These are phyloP conservation scores for Semicossyphus pulcher DNA, from an alignment of 2,113 vertebrate species.

Conservation along the genomic window DNA sequence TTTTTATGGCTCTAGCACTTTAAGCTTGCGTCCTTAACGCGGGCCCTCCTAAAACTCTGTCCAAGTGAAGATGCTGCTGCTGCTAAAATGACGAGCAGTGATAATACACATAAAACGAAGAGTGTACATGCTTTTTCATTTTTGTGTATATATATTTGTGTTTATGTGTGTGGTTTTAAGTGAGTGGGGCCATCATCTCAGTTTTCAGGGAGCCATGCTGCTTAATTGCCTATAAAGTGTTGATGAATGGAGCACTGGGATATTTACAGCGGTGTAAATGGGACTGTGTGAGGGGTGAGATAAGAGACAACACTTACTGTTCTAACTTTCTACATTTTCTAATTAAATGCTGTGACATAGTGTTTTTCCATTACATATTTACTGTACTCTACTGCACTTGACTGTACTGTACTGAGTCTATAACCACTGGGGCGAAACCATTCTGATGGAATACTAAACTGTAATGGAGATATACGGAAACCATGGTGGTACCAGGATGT, in stretches of 20 bases:
- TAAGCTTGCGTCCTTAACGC: constrained; percentile 16
- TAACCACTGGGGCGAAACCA: neutral
- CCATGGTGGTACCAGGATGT: too few relatives aligned
- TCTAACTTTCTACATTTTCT: constrained; percentile 27
- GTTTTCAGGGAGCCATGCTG: constrained; percentile 60
- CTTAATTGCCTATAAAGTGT: constrained; percentile 77
- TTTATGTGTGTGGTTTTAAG: constrained; percentile 10
- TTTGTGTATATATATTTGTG: constrained; percentile 6
- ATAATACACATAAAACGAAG: neutral
- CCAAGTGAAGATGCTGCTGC: constrained; percentile 33
- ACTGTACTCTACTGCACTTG: neutral
- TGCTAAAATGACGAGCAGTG: constrained; percentile 29
- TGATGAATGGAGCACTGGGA: constrained; percentile 67
- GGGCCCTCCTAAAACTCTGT: constrained; percentile 20
- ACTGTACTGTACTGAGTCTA: neutral
- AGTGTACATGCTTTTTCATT: neutral
- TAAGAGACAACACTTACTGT: constrained; percentile 12
- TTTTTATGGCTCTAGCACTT: constrained; percentile 45
- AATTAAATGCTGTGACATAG: constrained; percentile 15
- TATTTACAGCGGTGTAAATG: constrained; percentile 71
- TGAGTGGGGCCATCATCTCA: constrained; percentile 17
- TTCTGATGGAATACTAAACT: too few relatives aligned
- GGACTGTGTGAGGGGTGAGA: constrained; percentile 9
- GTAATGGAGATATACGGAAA: too few relatives aligned
- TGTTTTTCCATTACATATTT: constrained; percentile 2